Base-by-base conservation (phyloP, 2,797 vertebrate genomes). In the Sebastes kiyomatsui region DNA sequence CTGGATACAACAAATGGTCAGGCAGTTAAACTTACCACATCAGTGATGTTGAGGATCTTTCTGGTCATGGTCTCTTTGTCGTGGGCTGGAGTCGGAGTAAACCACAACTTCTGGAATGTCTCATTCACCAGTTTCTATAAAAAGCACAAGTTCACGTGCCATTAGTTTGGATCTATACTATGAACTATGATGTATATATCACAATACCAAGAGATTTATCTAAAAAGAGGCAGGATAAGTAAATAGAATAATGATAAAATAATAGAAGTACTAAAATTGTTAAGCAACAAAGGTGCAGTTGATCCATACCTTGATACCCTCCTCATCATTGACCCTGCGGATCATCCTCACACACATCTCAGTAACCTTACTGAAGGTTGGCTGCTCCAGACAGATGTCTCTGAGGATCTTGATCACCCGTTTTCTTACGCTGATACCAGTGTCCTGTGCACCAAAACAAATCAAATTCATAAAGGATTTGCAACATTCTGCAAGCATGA, bases 301-400 rank as follows among this genome's bases (percentile, higher is more conserved):
- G n/a, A 59, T 77, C 60, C 72, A 23, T 85, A 98, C 98, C 98
- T 99, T 99, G 95, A 99, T 99, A 81, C 98, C 98, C 88, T 98
- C 98, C 93, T 99, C 98, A 27, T 99, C 98, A 84, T 99, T 99
- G 90, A 99, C 98, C 91, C 98, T 96, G 77, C 98, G 97, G 92
- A 99, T 99, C 98, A 99, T 99, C 96, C 98, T 98, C 74, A 99
- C 98, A 89, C 98, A 99, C 98, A 99, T 99, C 93, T 99, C 98
- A 12, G 98, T 99, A 79, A 99, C 97, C 95, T 98, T 98, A 90
- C 96, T 97, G 95, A 98, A 99, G 9, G 96, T 97, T 2, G 97
- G 98, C 86, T 99, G 98, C 91, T 98, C 98, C 94, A 99, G 96
- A 91, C 98, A 99, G 91, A 99, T 99, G 90, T 99, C 98, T 90